Conservation (phyloP, 2,888 invertebrate genomes). For the Villa cingulata region DNA sequence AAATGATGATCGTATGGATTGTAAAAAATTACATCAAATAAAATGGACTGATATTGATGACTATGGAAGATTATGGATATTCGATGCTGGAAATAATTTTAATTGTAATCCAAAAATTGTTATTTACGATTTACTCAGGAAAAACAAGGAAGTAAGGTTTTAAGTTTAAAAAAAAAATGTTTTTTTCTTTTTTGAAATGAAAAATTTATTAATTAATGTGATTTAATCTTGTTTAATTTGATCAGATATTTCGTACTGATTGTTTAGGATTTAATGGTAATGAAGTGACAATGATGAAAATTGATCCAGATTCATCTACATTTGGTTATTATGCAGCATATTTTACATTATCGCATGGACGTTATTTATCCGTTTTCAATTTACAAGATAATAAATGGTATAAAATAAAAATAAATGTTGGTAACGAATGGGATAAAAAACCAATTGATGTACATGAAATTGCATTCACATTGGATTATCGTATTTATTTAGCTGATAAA, state of each 20-base stretch:
- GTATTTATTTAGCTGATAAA: slow-evolving; percentile 8
- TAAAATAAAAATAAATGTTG: slow-evolving; percentile 1
- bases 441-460: slow-evolving; percentile 9
- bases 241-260: slow-evolving; percentile 8
- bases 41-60: slow-evolving; percentile 14
- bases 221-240: background rate
- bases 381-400: slow-evolving; percentile 9
- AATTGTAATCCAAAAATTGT: slow-evolving; percentile 16
- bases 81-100: slow-evolving; percentile 15
- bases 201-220: background rate
- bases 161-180: background rate
- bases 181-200: too few relatives aligned
- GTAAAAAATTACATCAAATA: slow-evolving; percentile 13
- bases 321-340: slow-evolving; percentile 10
- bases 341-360: slow-evolving; percentile 12
- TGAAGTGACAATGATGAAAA: slow-evolving; percentile 9
- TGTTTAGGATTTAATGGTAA: slow-evolving; percentile 4
- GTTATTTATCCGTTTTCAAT: slow-evolving; percentile 12
- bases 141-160: slow-evolving; percentile 13
- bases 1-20: slow-evolving; percentile 6
- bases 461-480: slow-evolving; percentile 9
- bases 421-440: slow-evolving; percentile 7
- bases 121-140: slow-evolving; percentile 13
- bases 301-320: slow-evolving; percentile 9
- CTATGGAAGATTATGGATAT: slow-evolving; percentile 14